These are phyloP conservation scores for Laspeyria flexula DNA, from an alignment of 2,888 invertebrate species.

Conservation along the genomic window DNA sequence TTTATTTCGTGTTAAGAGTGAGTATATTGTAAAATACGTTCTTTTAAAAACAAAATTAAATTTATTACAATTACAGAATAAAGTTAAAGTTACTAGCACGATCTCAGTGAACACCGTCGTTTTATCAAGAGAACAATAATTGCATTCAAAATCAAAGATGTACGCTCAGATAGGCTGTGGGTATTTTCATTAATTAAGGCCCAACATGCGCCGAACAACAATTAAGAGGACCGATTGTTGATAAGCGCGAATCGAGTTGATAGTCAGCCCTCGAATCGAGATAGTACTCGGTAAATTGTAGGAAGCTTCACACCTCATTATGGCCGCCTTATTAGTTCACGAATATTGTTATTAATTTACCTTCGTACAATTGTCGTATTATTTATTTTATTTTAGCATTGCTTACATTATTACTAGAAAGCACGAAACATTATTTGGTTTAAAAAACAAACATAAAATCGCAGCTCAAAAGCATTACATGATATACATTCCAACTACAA, in stretches of 20 bases:
- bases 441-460: too few relatives aligned
- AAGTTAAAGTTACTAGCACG: conserved; percentile 36
- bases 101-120: conserved; percentile 53
- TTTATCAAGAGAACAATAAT: conserved; percentile 82
- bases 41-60: too few relatives aligned
- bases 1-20: too few relatives aligned
- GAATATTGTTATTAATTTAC: background rate
- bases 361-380: too few relatives aligned
- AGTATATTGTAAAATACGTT: too few relatives aligned
- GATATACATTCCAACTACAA: too few relatives aligned
- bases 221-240: conserved; percentile 81
- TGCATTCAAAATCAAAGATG: conserved; percentile 85
- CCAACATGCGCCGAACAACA: conserved; percentile 78
- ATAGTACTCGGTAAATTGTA: conserved; percentile 65
- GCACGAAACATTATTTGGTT: too few relatives aligned
- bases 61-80: conserved; percentile 6
- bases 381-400: too few relatives aligned
- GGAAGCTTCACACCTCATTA: conserved; percentile 76
- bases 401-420: too few relatives aligned
- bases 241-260: conserved; percentile 75
- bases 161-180: conserved; percentile 68
- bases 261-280: conserved; percentile 61
- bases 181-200: conserved; percentile 84
- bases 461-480: too few relatives aligned
- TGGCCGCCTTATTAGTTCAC: conserved; percentile 48